Conservation (phyloP, 2,888 invertebrate species). For the Dasypogon diadema region DNA sequence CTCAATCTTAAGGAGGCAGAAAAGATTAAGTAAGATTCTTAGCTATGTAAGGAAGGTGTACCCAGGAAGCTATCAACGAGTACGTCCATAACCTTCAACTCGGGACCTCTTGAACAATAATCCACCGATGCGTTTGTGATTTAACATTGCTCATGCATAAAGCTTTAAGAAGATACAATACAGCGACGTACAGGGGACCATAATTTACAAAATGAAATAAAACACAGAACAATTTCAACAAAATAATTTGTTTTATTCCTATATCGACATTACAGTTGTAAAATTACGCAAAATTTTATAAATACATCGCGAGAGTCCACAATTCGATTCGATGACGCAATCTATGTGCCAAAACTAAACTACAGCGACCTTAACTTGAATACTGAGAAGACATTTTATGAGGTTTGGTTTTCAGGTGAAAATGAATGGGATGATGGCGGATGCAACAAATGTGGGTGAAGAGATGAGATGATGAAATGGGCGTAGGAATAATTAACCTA, state of each 20-base stretch:
- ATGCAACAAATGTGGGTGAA: slow-evolving; percentile 33
- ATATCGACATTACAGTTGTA: slow-evolving; percentile 48
- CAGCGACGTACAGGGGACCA: too few relatives aligned
- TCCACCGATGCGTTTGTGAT: too few relatives aligned
- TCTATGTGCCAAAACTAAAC: slow-evolving; percentile 38
- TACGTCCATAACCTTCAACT: too few relatives aligned
- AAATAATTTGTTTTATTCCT: slow-evolving; percentile 42
- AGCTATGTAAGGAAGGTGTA: too few relatives aligned
- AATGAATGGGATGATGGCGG: slow-evolving; percentile 3
- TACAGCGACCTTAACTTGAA: slow-evolving; percentile 46
- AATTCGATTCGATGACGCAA: slow-evolving; percentile 18
- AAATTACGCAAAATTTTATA: slow-evolving; percentile 44
- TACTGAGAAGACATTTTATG: slow-evolving; percentile 64
- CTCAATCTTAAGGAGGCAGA: too few relatives aligned
- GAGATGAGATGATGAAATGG: too few relatives aligned
- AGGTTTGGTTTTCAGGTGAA: neutral
- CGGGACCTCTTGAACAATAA: too few relatives aligned
- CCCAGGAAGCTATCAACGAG: too few relatives aligned
- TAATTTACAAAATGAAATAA: slow-evolving; percentile 19
- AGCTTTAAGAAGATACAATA: too few relatives aligned
- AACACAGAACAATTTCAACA: slow-evolving; percentile 17
- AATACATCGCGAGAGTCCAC: slow-evolving; percentile 38
- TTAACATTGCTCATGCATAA: too few relatives aligned
- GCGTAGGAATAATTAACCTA: slow-evolving; percentile 1
- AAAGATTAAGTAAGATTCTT: too few relatives aligned